Base-by-base conservation (phyloP, 1,140 invertebrate genomes). In the Helicorthomorpha holstii region DNA sequence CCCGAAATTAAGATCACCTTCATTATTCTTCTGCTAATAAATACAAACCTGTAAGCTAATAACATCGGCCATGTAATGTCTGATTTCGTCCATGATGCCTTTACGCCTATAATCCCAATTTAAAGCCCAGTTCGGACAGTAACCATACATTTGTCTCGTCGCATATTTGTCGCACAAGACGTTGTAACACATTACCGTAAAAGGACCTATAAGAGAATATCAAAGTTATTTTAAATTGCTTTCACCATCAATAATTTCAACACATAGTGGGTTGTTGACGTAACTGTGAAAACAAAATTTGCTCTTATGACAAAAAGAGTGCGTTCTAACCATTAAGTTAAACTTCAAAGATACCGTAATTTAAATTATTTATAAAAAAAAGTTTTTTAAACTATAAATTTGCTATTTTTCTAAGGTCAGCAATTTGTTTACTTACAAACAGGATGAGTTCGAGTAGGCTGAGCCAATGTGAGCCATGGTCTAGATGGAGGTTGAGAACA, bases 151-250 rank as follows among this genome's bases (percentile, higher is more conserved):
- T 66, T 92, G 88, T 59, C 92, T 69, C 19, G 94, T 98, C 24
- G 94, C 94, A 63, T 97, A 98, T 70, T 98, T 97, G 71, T 97
- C 93, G 72, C 95, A 97, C 51, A 99, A 75, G 50, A 99, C 91
- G 72, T 99, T 99, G 76, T 99, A 99, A 71, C 93, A 98, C 86
- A 99, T 95, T 54, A 98, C 91, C 49, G 94, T 97, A 72, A 98
- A 94, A 65, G 92, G 85, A 74, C 87, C 87, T 89, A 27, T 1
- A 57, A n/a, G 49, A 49, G 23, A 54, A 27, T 27, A 47, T 10
- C 29, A 43, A 41, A 49, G 14, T 29, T 22, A 51, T 27, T 44
- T 16, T 49, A 25, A n/a, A 48, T 12, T 12, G 12, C 19, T 12
- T 41, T 41, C 12, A 41, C 38, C 38, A 19, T 41, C 38, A 12